Evolutionary conservation across 1,140 invertebrate species (phyloP).

Genomic region (Tigriopus japonicus): DNA sequence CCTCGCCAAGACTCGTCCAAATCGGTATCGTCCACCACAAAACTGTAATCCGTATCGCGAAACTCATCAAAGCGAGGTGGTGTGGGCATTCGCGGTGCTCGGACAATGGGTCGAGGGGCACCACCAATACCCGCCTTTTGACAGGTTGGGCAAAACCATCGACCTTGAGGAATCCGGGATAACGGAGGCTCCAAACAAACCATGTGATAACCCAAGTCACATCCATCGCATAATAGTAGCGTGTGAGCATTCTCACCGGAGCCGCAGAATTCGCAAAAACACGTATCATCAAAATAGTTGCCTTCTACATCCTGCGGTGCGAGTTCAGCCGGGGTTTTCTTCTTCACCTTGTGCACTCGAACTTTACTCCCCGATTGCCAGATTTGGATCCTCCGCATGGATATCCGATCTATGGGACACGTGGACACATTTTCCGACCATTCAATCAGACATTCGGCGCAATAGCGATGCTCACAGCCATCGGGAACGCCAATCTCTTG

Average conservation of each 20-base stretch:
- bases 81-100: background rate
- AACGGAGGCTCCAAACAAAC: conserved; percentile 32
- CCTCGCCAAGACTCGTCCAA: no score
- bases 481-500: background rate
- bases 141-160: conserved; percentile 7
- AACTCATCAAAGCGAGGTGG: no score
- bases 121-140: background rate
- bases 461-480: conserved; percentile 5
- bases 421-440: conserved; percentile 17
- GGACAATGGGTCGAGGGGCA: background rate
- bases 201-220: conserved; percentile 63
- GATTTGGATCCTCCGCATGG: background rate
- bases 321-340: background rate
- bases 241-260: background rate
- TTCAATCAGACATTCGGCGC: conserved; percentile 25
- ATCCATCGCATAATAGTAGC: conserved; percentile 27
- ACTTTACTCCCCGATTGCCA: background rate
- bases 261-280: conserved; percentile 3
- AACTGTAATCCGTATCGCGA: no score
- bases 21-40: no score
- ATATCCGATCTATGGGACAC: background rate
- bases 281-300: background rate
- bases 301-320: background rate
- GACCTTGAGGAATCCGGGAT: background rate
- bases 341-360: background rate